Base-by-base conservation (phyloP, 2,113 vertebrate species). In the Ctenomys sociabilis region DNA sequence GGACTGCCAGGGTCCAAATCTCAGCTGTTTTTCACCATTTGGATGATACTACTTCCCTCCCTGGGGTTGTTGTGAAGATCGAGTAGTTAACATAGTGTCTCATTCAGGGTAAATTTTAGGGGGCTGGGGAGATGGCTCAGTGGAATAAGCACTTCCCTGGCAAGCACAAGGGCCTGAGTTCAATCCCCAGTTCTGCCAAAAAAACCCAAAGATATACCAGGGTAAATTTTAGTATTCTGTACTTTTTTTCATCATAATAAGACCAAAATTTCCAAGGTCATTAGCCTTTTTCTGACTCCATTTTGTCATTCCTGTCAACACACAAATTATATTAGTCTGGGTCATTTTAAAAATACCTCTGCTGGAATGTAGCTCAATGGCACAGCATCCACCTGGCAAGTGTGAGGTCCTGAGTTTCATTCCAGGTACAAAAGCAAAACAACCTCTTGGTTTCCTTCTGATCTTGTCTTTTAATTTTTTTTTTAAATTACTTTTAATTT, bases 21-120 rank as follows among this genome's bases (percentile, higher is more conserved):
- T 75, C 26, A 30, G 54, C 28, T 92, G 81, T 64, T 24, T 83
- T 97, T 96, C 22, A 85, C 13, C 45, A 59, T 13, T 19, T 93
- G 24, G 12, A 28, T 37, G 63, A 81, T 77, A 90, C 9, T 30
- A 66, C 35, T 63, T 90, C 37, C 16, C 1, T 91, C 37, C 17
- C 9, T 13, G 43, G 30, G 21, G 2, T 64, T 85, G 14, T 52
- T 80, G 73, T 77, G 40, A 85, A 91, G 72, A 52, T 7, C 45
- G 30, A 70, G 32, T 28, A 64, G 7, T 77, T 84, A 90, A 52
- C 30, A 64, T 21, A 86, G n/a, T 64, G 22, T 37, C 26, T 77
- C 43, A 52, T 40, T 80, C 14, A 40, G 40, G 30, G 35, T 73
- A 68, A 80, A 32, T n/a, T n/a, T n/a, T n/a, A n/a, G n/a, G n/a